Conservation (phyloP, 2,888 invertebrate genomes). For the Periphyllus acericola region DNA sequence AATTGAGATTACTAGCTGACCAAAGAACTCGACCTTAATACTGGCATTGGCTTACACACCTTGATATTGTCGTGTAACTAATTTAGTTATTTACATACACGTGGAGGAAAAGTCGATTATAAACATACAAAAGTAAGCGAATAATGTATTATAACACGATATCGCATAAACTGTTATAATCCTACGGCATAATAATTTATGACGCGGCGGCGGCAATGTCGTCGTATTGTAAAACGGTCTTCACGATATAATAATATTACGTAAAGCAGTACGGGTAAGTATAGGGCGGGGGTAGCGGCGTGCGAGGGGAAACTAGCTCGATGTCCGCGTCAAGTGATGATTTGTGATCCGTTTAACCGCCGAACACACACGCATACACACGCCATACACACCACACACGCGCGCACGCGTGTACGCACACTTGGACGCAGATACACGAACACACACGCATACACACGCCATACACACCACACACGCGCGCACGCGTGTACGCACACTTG, state of each 20-base stretch:
- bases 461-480: neutral
- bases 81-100: no score
- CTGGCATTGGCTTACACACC: no score
- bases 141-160: no score
- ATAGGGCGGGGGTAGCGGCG: neutral
- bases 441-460: neutral
- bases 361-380: neutral
- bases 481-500: neutral
- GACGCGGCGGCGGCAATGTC: neutral
- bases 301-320: conserved; percentile 1
- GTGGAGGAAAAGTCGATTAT: no score
- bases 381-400: neutral
- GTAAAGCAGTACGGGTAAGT: conserved; percentile 8
- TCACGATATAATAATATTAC: neutral
- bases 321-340: conserved; percentile 50
- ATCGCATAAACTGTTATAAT: no score
- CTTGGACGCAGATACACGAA: neutral
- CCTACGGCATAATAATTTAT: conserved; percentile 1
- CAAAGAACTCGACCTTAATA: no score
- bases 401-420: neutral
- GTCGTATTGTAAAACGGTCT: conserved; percentile 11
- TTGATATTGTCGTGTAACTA: no score
- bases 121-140: no score
- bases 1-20: no score
- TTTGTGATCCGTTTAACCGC: conserved; percentile 40